A percentile compares a stretch with the other conserved stretches of the same genome.
phyloP scores from a whole-genome alignment of 2,888 invertebrate genomes.

The Lithophane ornitopus region DNA sequence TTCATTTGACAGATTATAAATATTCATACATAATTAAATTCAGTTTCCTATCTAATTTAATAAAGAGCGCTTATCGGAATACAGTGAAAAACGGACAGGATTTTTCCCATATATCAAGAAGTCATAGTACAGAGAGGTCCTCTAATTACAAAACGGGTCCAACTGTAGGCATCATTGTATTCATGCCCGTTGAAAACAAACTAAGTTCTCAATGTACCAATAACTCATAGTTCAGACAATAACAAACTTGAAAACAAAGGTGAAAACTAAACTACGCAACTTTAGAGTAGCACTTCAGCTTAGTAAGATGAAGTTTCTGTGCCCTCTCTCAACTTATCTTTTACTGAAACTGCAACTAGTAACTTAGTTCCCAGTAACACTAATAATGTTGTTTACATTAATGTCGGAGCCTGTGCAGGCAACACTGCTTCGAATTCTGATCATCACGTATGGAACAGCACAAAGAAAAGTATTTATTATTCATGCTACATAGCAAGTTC shows the following conservation, averaged over 20 bases:
- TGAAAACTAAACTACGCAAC: not conserved
- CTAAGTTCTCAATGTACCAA: not conserved
- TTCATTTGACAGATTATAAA: not conserved
- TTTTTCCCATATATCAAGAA: not conserved
- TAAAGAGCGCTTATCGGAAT: not conserved
- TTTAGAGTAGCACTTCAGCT: not conserved
- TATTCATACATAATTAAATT: not conserved
- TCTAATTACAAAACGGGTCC: not conserved
- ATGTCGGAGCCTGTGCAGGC: not conserved
- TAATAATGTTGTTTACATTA: not conserved
- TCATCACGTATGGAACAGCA: constrained; percentile 13
- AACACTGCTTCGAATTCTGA: not conserved
- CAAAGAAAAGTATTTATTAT: constrained; percentile 27
- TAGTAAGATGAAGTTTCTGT: constrained; percentile 3
- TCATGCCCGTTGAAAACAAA: not conserved
- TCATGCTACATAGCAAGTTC: constrained; percentile 34
- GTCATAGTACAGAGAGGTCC: not conserved
- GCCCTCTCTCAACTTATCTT: constrained; percentile 1
- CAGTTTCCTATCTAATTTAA: not conserved
- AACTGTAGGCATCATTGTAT: not conserved
- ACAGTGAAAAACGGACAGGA: not conserved
- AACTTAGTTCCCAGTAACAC: not conserved
- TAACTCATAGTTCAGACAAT: constrained; percentile 5
- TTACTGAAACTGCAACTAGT: constrained; percentile 15
- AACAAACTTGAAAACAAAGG: constrained; percentile 11